Evolutionary conservation across 2,113 vertebrate species (phyloP), one percentile per base, ranked within the genome.

Genomic region (Nyctibius bracteatus): DNA sequence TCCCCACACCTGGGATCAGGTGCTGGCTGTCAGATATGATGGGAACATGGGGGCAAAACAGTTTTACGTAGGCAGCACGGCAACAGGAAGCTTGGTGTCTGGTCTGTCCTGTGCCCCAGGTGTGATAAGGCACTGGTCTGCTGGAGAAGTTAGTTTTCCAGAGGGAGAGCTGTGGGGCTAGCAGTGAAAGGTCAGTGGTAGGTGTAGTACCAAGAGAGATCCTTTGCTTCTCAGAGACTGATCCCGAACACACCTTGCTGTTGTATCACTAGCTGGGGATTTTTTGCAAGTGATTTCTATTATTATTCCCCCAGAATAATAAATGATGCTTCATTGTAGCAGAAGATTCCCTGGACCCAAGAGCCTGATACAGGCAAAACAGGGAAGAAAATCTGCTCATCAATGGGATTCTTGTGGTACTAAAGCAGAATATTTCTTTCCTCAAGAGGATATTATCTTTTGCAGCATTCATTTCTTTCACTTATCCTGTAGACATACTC

Each of bases 61-160:
- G 39, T 73, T 92, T 46, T 51, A 83, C 0, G 0, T 31, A 81
- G 43, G 37, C 59, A 81, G n/a, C 0, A 0, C 30, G 37, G 37
- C 71, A 94, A 22, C 1, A 4, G 33, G 19, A 51, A 75, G 41
- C 20, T 37, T 43, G 8, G 23, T 81, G 55, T 30, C 39, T 74
- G 51, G 7, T 78, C 37, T 73, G 28, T 58, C 14, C 81, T 63
- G 44, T 66, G 61, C 35, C 74, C 44, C 0, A 0, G 20, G 30
- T 61, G n/a, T 21, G 17, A 57, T 21, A 57, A 85, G 30, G 44
- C 81, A 67, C 30, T 41, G 49, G 14, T 54, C 14, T 66, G 46
- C 49, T 41, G 66, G 47, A 80, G 49, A 68, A 39, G 33, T 37
- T 3, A 9, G 22, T 67, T 87, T 87, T 81, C 39, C 35, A 37